phyloP scores from a whole-genome alignment of 2,113 vertebrate genomes.

The Rana temporaria region DNA sequence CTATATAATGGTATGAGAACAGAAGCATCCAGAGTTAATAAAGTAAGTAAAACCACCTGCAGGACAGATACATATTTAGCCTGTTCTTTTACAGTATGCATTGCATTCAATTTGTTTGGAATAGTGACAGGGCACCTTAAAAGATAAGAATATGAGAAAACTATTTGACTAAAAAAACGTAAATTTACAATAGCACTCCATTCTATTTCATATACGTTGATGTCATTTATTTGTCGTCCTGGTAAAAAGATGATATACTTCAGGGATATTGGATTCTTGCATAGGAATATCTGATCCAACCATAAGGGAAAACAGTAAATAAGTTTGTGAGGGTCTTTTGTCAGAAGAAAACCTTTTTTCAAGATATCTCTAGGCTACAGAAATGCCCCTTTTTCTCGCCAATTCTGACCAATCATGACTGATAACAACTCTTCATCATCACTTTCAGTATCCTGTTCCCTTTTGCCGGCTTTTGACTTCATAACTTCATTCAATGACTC shows the following conservation, averaged over 20 bases:
- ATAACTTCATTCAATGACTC: constrained; percentile 70
- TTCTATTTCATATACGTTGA: too few species aligned
- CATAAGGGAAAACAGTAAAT: neutral
- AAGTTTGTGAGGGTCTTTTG: neutral
- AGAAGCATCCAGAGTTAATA: too few species aligned
- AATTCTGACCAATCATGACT: constrained; percentile 87
- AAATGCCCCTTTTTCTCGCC: constrained; percentile 93
- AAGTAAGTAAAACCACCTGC: too few species aligned
- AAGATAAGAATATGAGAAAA: too few species aligned
- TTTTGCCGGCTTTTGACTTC: constrained; percentile 64
- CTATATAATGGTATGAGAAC: too few species aligned
- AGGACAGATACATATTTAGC: too few species aligned
- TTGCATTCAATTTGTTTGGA: too few species aligned
- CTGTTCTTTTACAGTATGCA: too few species aligned
- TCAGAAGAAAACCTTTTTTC: neutral
- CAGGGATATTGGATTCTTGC: neutral
- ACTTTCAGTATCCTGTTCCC: constrained; percentile 68
- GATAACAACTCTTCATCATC: constrained; percentile 89
- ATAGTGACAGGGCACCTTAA: too few species aligned
- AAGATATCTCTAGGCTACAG: constrained; percentile 66
- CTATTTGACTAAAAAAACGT: too few species aligned
- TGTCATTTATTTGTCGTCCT: too few species aligned
- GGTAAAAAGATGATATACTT: neutral
- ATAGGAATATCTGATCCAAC: neutral
- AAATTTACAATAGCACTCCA: too few species aligned